Conservation (phyloP, 2,113 vertebrate species). For the Neoarius graeffei region DNA sequence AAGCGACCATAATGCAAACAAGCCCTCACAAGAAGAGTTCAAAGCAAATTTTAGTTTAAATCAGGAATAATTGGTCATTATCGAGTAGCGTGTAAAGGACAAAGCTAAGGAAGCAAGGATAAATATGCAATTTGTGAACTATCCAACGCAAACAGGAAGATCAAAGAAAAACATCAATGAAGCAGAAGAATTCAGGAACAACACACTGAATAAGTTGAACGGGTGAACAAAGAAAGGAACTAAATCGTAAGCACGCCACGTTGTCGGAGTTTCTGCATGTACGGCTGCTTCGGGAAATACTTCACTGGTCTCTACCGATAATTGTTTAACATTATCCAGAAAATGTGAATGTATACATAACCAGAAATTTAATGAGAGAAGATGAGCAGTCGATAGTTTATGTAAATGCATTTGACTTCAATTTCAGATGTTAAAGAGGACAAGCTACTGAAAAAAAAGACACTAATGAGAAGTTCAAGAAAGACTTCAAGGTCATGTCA, state of each 20-base stretch:
- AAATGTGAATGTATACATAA: background rate
- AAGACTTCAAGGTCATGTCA: background rate
- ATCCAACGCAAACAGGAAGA: background rate
- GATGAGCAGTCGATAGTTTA: background rate
- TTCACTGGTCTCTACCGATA: background rate
- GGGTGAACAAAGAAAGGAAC: background rate
- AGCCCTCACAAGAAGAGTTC: background rate
- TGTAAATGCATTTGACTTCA: background rate
- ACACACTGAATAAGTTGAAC: background rate
- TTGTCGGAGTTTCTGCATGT: background rate
- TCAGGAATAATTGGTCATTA: background rate
- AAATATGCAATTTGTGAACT: background rate
- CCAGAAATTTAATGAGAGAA: background rate
- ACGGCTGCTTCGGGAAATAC: background rate
- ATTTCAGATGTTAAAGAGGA: background rate
- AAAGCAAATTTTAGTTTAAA: background rate
- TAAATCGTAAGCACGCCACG: background rate
- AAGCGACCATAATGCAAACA: background rate
- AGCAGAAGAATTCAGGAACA: background rate
- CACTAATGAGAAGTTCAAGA: background rate
- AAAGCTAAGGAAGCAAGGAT: background rate
- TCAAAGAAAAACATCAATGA: background rate
- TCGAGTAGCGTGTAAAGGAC: background rate
- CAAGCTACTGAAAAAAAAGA: background rate
- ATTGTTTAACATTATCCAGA: background rate